phyloP scores from a whole-genome alignment of 2,113 vertebrate species.

The Psilopsiagon aurifrons region DNA sequence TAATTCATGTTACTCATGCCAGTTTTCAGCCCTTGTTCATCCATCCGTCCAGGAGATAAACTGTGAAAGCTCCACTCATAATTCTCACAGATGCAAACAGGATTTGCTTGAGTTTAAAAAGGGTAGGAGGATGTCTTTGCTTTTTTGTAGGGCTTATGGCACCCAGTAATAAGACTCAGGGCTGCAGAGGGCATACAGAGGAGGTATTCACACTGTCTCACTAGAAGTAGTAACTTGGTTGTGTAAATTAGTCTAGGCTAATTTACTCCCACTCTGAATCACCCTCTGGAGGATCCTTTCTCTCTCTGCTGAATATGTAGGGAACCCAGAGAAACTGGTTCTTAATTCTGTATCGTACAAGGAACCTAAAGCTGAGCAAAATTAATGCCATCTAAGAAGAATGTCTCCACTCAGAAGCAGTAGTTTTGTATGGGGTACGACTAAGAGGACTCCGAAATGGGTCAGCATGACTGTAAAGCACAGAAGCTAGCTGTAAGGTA shows the following conservation, averaged over 20 bases:
- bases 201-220: background rate
- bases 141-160: background rate
- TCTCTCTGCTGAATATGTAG: background rate
- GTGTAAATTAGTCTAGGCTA: background rate
- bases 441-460: background rate
- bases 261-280: background rate
- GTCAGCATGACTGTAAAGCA: background rate
- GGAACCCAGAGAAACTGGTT: background rate
- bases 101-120: background rate
- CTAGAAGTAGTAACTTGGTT: background rate
- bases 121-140: background rate
- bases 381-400: background rate
- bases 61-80: background rate
- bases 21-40: background rate
- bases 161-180: background rate
- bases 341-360: background rate
- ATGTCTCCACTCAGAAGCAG: background rate
- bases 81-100: background rate
- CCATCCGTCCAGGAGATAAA: background rate
- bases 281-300: background rate
- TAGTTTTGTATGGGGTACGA: fast-evolving
- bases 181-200: background rate
- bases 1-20: background rate
- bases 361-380: background rate
- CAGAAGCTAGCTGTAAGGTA: background rate